These are phyloP conservation scores for Bothrops alternatus DNA, from an alignment of 2,797 vertebrate genomes.

Conservation along the genomic window DNA sequence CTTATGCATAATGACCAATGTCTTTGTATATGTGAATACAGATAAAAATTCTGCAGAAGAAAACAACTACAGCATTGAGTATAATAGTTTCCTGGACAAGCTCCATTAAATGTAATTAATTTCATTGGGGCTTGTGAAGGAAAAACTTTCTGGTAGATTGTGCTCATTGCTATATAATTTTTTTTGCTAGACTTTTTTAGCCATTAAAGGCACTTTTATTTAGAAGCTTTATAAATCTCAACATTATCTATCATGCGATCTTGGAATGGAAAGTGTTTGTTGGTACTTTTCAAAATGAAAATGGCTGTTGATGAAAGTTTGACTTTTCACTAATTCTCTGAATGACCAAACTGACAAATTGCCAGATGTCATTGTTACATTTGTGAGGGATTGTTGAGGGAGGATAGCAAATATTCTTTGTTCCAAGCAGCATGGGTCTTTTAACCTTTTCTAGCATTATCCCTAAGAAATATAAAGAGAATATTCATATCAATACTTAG, in stretches of 20 bases:
- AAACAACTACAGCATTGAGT: background rate
- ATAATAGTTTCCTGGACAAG: background rate
- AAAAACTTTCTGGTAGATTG: background rate
- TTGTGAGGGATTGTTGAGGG: background rate
- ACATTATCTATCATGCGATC: background rate
- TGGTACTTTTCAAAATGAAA: background rate
- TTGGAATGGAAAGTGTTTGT: background rate
- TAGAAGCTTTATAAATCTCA: background rate
- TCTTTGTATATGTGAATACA: background rate
- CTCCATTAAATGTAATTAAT: background rate
- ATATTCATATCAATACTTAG: background rate
- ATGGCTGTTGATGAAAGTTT: background rate
- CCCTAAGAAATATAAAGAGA: background rate
- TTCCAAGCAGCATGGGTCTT: background rate
- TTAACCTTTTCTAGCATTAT: background rate
- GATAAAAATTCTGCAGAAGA: background rate
- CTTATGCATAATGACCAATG: background rate
- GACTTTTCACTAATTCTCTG: conserved; percentile 5
- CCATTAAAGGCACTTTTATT: background rate
- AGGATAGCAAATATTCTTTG: background rate
- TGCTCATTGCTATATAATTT: background rate
- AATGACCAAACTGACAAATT: conserved; percentile 7
- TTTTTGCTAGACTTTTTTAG: background rate
- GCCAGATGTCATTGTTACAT: background rate
- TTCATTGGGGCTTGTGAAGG: background rate